phyloP scores from a whole-genome alignment of 2,797 vertebrate genomes.

The Melanotaenia boesemani region DNA sequence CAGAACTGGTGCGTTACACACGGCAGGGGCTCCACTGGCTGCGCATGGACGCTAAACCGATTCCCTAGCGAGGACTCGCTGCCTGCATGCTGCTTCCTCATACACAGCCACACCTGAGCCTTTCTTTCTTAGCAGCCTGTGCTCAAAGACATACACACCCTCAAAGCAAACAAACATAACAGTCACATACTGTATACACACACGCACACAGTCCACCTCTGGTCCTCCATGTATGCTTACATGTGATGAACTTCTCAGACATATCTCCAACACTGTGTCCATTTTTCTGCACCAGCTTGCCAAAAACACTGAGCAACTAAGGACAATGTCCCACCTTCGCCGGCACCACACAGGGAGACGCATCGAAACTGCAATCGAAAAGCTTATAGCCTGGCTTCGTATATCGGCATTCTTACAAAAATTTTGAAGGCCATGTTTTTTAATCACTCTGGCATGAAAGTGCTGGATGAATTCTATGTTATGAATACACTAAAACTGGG shows the following conservation, averaged over 20 bases:
- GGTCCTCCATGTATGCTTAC: constrained; percentile 70
- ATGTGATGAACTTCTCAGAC: constrained; percentile 84
- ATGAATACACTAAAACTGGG: constrained; percentile 64
- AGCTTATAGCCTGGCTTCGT: constrained; percentile 59
- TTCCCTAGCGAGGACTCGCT: constrained; percentile 76
- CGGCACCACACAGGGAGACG: constrained; percentile 62
- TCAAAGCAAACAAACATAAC: constrained; percentile 25
- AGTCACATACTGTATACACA: constrained; percentile 50
- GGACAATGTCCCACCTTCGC: constrained; percentile 56
- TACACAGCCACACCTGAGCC: constrained; percentile 52
- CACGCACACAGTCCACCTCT: constrained; percentile 61
- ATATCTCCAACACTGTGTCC: constrained; percentile 97
- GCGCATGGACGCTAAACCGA: constrained; percentile 93
- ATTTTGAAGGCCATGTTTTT: constrained; percentile 64
- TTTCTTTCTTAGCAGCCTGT: constrained; percentile 46
- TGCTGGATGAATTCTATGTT: constrained; percentile 63
- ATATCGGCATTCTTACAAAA: constrained; percentile 49
- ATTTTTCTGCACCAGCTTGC: constrained; percentile 86
- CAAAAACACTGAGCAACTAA: constrained; percentile 82
- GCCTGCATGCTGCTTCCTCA: constrained; percentile 53
- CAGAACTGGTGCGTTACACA: constrained; percentile 96
- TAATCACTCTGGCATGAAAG: constrained; percentile 63
- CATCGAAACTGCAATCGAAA: constrained; percentile 52
- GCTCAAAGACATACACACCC: constrained; percentile 45
- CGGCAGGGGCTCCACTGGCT: constrained; percentile 98